These are phyloP conservation scores for Pipistrellus kuhlii DNA, from an alignment of 2,797 vertebrate species.

Conservation along the genomic window DNA sequence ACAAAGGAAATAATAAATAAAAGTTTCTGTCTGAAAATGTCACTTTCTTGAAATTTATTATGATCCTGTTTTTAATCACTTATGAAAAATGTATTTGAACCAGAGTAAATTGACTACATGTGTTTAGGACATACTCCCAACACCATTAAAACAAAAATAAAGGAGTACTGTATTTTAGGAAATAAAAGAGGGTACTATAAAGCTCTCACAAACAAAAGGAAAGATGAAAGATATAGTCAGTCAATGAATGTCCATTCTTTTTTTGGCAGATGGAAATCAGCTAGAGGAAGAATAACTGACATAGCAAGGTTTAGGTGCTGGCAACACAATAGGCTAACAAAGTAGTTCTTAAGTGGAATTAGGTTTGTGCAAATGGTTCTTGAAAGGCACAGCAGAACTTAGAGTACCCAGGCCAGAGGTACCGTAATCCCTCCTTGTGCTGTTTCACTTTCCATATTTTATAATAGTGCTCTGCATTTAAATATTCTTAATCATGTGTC, in stretches of 20 bases:
- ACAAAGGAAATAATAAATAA: background rate
- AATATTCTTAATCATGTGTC: background rate
- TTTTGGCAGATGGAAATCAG: background rate
- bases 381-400: no score
- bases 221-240: background rate
- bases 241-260: background rate
- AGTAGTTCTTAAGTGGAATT: background rate
- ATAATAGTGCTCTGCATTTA: background rate
- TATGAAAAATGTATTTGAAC: background rate
- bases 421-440: no score
- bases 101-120: background rate
- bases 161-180: background rate
- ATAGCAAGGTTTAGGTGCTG: background rate
- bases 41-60: background rate
- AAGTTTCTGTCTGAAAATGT: background rate
- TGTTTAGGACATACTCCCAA: background rate
- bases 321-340: background rate
- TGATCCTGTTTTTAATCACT: background rate
- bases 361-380: background rate
- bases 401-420: no score
- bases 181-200: background rate
- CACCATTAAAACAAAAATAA: background rate
- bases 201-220: background rate
- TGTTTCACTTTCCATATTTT: background rate
- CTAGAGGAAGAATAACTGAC: background rate